Evolutionary conservation across 2,113 vertebrate genomes (phyloP), one percentile per base, ranked within the genome.

Genomic region (Coracopsis vasa): DNA sequence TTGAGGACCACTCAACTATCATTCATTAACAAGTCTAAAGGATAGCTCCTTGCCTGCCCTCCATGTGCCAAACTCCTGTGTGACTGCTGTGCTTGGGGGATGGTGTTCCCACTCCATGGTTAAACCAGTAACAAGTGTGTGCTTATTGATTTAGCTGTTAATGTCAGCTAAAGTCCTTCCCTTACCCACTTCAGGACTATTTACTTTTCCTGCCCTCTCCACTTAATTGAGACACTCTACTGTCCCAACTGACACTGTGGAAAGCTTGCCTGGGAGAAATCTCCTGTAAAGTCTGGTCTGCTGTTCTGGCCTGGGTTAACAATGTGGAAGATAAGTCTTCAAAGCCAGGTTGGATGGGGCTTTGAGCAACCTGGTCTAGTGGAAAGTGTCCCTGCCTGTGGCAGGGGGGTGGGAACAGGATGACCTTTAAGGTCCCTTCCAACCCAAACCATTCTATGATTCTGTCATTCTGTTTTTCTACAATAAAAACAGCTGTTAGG

Each of bases 11-110:
- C 94, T 96, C 90, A 81, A 2, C 51, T 94, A 85, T 93, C 75
- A 94, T 37, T 97, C 69, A 95, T 95, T 96, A 96, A 96, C 92
- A 92, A 95, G 69, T 50, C 42, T 10, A 72, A 89, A 91, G 66
- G 47, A 86, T 20, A 89, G 69, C 21, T 78, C 39, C 69, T 71
- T 64, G 72, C 75, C 88, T 88, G 67, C 53, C n/a, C 10, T 88
- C 47, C 29, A 0, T 93, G 61, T 83, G 50, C 82, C 83, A 89
- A 86, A n/a, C 88, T 81, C 80, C 69, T 35, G 12, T 9, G 28
- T 66, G 83, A 19, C 47, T 70, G 37, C 6, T 0, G 7, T 41
- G 21, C 77, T 61, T 56, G 33, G 28, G 79, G 75, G 85, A 66
- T 58, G 75, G 51, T 71, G 75, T 79, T 84, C 72, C 37, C 91